A percentile compares a stretch with the other conserved stretches of the same genome.
Conservation (phyloP, 1,140 invertebrate genomes). For the Aphaenogaster ashmeadi region DNA sequence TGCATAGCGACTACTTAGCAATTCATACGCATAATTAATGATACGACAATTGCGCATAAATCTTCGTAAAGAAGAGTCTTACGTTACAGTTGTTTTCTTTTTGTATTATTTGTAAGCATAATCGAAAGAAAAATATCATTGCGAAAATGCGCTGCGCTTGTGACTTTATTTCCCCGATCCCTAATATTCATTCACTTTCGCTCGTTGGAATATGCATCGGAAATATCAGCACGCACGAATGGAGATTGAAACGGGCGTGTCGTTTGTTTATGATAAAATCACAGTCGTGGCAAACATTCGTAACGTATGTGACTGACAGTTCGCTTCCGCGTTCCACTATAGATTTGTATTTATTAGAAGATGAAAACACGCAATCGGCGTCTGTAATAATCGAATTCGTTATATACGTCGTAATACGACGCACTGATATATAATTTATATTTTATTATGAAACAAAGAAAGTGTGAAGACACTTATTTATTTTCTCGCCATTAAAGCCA, state of each 20-base stretch:
- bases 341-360: neutral
- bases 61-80: conserved; percentile 64
- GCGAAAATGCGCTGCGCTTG: conserved; percentile 63
- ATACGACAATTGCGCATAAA: conserved; percentile 56
- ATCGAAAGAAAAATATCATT: conserved; percentile 82
- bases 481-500: conserved; percentile 21
- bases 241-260: conserved; percentile 6
- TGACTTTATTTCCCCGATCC: conserved; percentile 44
- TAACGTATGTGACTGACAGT: neutral
- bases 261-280: conserved; percentile 26
- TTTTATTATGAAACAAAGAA: neutral
- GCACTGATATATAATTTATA: neutral
- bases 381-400: neutral
- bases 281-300: conserved; percentile 1
- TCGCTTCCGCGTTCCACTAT: conserved; percentile 4
- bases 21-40: conserved; percentile 59
- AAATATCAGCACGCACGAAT: conserved; percentile 1
- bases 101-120: conserved; percentile 84
- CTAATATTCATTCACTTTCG: conserved; percentile 41
- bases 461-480: neutral
- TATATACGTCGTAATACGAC: neutral
- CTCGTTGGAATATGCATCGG: conserved; percentile 7
- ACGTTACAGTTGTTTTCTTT: conserved; percentile 78
- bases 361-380: neutral
- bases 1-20: conserved; percentile 74